Conservation (phyloP, 1,140 invertebrate genomes). For the Neuroterus valhalla region DNA sequence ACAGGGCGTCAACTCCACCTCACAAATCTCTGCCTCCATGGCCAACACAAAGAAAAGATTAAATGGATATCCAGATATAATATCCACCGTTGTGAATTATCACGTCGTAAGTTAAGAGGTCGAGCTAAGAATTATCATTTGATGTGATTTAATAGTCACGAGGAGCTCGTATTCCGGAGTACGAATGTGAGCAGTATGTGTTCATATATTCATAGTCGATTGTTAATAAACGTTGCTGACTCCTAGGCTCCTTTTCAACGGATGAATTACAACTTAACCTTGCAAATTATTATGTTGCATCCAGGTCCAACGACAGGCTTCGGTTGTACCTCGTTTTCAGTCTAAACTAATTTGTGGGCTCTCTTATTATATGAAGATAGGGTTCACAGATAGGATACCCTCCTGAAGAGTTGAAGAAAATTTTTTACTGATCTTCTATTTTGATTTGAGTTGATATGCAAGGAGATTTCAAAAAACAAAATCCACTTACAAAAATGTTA, state of each 20-base stretch:
- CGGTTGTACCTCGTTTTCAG: not conserved
- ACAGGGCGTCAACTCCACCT: conserved; percentile 55
- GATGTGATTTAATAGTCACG: conserved; percentile 49
- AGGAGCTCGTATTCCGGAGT: not conserved
- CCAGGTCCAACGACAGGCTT: not conserved
- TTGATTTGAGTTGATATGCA: too few relatives aligned
- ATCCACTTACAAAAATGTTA: too few relatives aligned
- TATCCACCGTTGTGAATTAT: conserved; percentile 65
- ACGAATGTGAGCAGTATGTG: not conserved
- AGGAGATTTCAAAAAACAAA: too few relatives aligned
- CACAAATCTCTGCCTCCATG: conserved; percentile 59
- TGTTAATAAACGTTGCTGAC: conserved; percentile 1
- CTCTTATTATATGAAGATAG: too few relatives aligned
- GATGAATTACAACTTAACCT: conserved; percentile 28
- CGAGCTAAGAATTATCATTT: conserved; percentile 55
- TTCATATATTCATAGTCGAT: conserved; percentile 29
- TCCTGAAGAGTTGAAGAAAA: too few relatives aligned
- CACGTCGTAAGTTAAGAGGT: conserved; percentile 57
- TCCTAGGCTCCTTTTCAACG: not conserved
- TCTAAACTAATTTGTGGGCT: not conserved
- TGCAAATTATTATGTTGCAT: conserved; percentile 13
- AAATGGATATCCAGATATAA: conserved; percentile 58
- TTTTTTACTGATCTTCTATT: too few relatives aligned
- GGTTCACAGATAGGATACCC: too few relatives aligned
- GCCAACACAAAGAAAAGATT: conserved; percentile 65